Conservation (phyloP, 1,140 invertebrate species). For the Danaus plexippus region DNA sequence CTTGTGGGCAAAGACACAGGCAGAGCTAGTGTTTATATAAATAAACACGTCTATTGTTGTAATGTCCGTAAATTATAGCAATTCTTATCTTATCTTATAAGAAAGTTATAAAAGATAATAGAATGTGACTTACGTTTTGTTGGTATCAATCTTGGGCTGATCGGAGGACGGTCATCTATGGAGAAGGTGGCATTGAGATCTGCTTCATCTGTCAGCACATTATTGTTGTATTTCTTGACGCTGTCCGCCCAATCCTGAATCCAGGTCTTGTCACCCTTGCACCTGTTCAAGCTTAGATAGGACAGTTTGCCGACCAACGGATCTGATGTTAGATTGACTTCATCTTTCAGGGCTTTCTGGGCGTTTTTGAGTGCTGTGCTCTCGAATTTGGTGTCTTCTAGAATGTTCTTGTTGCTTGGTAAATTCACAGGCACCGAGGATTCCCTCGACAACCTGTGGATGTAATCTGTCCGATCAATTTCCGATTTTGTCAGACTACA, state of each 20-base stretch:
- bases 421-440: conserved; percentile 57
- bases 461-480: conserved; percentile 74
- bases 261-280: conserved; percentile 69
- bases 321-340: conserved; percentile 47
- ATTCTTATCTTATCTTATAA: too few relatives aligned
- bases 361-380: conserved; percentile 57
- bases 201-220: conserved; percentile 35
- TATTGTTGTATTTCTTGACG: conserved; percentile 67
- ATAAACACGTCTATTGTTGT: too few relatives aligned
- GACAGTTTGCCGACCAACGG: conserved; percentile 62
- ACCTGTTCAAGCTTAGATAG: conserved; percentile 64
- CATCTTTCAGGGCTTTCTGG: conserved; percentile 47
- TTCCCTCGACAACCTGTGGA: conserved; percentile 59
- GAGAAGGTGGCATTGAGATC: conserved; percentile 41
- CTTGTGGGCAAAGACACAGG: too few relatives aligned
- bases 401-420: conserved; percentile 40
- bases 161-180: conserved; percentile 40
- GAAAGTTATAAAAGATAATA: conserved; percentile 6
- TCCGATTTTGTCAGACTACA: conserved; percentile 76
- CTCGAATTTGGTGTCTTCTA: conserved; percentile 53
- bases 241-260: conserved; percentile 71
- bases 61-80: too few relatives aligned
- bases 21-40: too few relatives aligned
- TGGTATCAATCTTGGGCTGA: conserved; percentile 46
- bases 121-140: conserved; percentile 47